Conservation (phyloP, 2,797 vertebrate genomes). For the Halcyon smyrnensis region DNA sequence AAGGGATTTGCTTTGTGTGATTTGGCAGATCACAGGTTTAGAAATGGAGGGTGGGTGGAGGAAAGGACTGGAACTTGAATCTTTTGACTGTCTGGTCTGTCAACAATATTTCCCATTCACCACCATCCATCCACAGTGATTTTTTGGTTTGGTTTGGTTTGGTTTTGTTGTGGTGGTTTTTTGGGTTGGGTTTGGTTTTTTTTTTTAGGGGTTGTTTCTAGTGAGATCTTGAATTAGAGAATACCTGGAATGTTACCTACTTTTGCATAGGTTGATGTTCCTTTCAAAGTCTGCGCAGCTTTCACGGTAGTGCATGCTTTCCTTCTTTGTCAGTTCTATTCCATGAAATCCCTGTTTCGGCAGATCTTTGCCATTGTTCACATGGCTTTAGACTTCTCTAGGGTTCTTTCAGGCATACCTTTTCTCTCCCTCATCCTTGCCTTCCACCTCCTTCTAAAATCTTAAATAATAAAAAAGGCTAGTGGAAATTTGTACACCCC, state of each 20-base stretch:
- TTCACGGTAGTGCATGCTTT: accelerated
- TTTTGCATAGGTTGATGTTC: background rate
- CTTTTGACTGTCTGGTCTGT: background rate
- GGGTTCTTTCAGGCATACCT: background rate
- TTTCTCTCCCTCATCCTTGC: background rate
- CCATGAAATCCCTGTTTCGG: background rate
- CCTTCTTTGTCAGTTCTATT: background rate
- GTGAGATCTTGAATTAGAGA: background rate
- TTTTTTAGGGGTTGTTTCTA: background rate
- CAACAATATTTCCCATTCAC: background rate
- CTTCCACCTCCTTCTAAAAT: background rate
- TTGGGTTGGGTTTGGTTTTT: background rate
- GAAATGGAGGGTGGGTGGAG: background rate
- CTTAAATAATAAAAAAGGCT: background rate
- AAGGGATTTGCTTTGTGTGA: background rate
- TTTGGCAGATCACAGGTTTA: background rate
- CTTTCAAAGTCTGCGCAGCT: background rate
- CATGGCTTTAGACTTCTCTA: background rate
- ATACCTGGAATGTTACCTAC: background rate
- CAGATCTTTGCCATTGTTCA: background rate
- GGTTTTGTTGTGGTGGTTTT: no score
- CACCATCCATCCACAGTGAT: no score
- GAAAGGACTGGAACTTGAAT: background rate
- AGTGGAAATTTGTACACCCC: background rate
- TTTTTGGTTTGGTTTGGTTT: no score